Base-by-base conservation (phyloP, 2,888 invertebrate genomes). In the Drosophila atroscutellata region DNA sequence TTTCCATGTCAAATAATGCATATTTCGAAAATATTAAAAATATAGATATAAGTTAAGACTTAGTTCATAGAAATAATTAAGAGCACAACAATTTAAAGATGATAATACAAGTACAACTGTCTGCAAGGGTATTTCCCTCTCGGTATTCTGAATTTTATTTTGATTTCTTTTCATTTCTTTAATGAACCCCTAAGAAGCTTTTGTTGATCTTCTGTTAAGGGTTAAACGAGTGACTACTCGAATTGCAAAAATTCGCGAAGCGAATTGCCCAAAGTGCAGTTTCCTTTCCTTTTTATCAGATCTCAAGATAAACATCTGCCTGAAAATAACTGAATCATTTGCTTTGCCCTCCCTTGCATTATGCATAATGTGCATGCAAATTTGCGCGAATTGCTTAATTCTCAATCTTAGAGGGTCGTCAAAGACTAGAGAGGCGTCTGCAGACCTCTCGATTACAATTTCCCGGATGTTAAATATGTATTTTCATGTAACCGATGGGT, bases 311-410 rank as follows among this genome's bases (percentile, higher is more conserved):
- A 72, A 89, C 79, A 77, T 77, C 69, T 78, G 79, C 65, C 65
- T 13, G 57, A 9, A 49, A 51, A 24, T 34, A n/a, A n/a, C 9
- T 13, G 18, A 28, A 63, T 32, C 26, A 67, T 47, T 65, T 55
- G 26, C 37, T 54, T 57, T 55, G 28, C 42, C 70, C 32, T 28
- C 59, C 34, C 32, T 47, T 77, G 77, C 75, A 84, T 77, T 71
- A 89, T 80, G 87, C 73, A 84, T 84, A 81, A 86, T 86, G 81
- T 86, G 81, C 88, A 85, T 87, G 87, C 85, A 86, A 89, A 87
- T 86, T 89, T 82, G 80, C 72, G 56, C 72, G 84, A 89, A 89
- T 87, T 89, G 75, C 87, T 86, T 82, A 82, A 83, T 85, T 84
- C 82, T 67, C 11, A 36, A 55, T 32, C 37, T 47, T 28, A 50